Conservation (phyloP, 2,797 vertebrate genomes). For the Balearica regulorum region DNA sequence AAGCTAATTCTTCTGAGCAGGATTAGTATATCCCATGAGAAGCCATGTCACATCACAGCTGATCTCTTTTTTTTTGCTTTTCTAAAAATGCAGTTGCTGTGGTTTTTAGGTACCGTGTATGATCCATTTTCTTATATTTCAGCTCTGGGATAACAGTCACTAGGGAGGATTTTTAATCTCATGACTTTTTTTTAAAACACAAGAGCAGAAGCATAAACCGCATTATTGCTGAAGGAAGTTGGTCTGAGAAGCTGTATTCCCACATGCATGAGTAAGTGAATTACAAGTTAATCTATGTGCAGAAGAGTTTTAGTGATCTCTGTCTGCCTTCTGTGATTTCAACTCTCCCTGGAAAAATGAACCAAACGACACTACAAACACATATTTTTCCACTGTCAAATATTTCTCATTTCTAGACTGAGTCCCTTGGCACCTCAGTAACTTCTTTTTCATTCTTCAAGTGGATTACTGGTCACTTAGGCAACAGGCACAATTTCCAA, state of each 20-base stretch:
- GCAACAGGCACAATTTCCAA: neutral
- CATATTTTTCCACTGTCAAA: conserved; percentile 35
- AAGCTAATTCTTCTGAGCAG: conserved; percentile 55
- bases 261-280: conserved; percentile 70
- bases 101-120: conserved; percentile 7
- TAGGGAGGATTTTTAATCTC: conserved; percentile 73
- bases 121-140: conserved; percentile 43
- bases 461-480: conserved; percentile 7
- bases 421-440: neutral
- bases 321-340: conserved; percentile 56
- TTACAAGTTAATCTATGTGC: conserved; percentile 76
- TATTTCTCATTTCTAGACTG: conserved; percentile 38
- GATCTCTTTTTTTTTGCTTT: conserved; percentile 19
- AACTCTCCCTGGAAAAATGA: conserved; percentile 41
- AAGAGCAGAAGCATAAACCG: conserved; percentile 58
- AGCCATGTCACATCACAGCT: conserved; percentile 22
- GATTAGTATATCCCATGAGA: conserved; percentile 52
- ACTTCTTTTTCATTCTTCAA: neutral
- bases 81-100: neutral
- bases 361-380: conserved; percentile 35
- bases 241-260: conserved; percentile 59
- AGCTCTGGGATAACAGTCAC: conserved; percentile 54
- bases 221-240: conserved; percentile 63
- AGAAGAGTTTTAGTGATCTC: conserved; percentile 68
- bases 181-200: conserved; percentile 71